Evolutionary conservation across 2,797 vertebrate genomes (phyloP).

Genomic region (Fringilla coelebs): DNA sequence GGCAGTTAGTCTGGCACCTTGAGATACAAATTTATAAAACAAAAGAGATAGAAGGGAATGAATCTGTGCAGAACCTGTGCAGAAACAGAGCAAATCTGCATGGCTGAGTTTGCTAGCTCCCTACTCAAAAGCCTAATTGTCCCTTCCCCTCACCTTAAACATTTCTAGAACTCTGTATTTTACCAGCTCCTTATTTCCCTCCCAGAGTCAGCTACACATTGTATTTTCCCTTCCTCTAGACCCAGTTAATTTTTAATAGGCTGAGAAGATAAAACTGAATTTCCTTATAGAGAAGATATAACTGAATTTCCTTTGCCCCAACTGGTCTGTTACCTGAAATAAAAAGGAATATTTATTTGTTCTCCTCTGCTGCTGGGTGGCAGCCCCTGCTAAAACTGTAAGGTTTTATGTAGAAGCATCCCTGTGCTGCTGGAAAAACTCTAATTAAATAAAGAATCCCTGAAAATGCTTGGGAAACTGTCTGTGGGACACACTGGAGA

Average conservation of each 20-base stretch:
- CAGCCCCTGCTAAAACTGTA: neutral
- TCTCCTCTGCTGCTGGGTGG: neutral
- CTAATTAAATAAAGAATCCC: neutral
- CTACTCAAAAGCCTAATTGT: neutral
- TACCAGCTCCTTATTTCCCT: neutral
- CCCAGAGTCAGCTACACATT: neutral
- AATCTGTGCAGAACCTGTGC: neutral
- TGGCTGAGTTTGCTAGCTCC: neutral
- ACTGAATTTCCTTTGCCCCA: neutral
- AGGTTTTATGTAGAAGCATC: neutral
- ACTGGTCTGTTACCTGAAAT: neutral
- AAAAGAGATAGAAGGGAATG: neutral
- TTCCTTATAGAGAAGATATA: too few species aligned
- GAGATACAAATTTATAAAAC: neutral
- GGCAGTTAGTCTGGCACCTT: neutral
- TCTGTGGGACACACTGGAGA: neutral
- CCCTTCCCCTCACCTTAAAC: neutral
- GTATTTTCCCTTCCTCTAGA: neutral
- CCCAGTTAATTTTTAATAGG: neutral
- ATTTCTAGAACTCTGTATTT: neutral
- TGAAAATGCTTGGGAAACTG: neutral
- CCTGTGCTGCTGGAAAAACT: neutral
- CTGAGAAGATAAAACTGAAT: neutral
- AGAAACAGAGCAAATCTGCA: neutral
- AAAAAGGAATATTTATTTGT: neutral